These are phyloP conservation scores for Strix aluco DNA, from an alignment of 2,113 vertebrate genomes.

Conservation along the genomic window DNA sequence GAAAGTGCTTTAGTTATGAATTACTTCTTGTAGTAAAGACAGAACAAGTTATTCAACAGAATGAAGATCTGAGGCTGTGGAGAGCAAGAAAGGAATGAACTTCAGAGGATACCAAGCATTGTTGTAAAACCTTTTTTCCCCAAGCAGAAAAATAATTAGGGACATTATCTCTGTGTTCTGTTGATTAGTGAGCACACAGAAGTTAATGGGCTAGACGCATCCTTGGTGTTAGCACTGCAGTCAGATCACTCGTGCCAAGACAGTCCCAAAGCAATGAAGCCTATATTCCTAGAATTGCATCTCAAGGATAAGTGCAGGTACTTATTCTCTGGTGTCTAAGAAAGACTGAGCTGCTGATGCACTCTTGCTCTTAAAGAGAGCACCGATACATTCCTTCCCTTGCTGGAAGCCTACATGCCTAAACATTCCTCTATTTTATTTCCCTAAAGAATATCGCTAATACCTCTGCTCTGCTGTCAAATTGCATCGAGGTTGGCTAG, in stretches of 20 bases:
- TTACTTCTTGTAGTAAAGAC: neutral
- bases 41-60: neutral
- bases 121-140: neutral
- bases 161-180: neutral
- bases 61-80: neutral
- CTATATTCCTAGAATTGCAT: constrained; percentile 24
- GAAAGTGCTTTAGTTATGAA: neutral
- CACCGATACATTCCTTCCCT: neutral
- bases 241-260: neutral
- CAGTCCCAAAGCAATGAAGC: constrained; percentile 27
- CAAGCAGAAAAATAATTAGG: neutral
- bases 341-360: constrained; percentile 18
- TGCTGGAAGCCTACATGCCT: constrained; percentile 26
- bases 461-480: neutral
- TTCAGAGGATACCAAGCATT: neutral
- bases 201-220: constrained; percentile 36
- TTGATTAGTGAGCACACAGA: neutral
- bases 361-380: constrained; percentile 10
- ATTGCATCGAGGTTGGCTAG: neutral
- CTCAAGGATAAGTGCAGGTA: constrained; percentile 40
- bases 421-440: neutral
- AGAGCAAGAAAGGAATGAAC: neutral
- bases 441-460: neutral
- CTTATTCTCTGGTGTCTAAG: constrained; percentile 1
- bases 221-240: neutral